These are phyloP conservation scores for Falco columbarius DNA, from an alignment of 2,797 vertebrate genomes.

Conservation along the genomic window DNA sequence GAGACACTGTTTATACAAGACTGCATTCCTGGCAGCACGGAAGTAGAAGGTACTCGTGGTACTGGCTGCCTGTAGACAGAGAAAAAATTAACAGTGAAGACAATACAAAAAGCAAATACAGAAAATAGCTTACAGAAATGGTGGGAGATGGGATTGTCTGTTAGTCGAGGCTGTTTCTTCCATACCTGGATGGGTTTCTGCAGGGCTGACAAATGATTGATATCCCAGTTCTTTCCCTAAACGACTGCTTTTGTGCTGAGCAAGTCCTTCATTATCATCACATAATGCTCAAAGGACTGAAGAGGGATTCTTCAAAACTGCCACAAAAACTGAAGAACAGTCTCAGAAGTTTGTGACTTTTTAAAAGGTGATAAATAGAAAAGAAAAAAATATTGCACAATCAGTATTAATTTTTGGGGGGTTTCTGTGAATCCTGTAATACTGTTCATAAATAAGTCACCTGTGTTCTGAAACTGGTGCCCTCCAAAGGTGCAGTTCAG, in stretches of 20 bases:
- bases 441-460: not conserved
- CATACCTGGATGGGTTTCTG: not conserved
- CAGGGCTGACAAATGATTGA: not conserved
- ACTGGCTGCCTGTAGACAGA: not conserved
- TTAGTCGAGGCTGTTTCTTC: not conserved
- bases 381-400: not conserved
- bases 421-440: not conserved
- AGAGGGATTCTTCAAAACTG: not conserved
- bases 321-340: not conserved
- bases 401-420: not conserved
- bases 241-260: not conserved
- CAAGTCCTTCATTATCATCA: not conserved
- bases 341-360: not conserved
- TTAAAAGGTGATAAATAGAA: not conserved
- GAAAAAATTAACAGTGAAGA: not conserved
- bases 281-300: not conserved
- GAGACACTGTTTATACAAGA: not conserved
- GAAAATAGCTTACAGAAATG: not conserved
- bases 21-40: not conserved
- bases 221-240: not conserved
- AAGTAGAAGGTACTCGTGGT: not conserved
- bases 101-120: not conserved
- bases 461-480: not conserved
- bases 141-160: not conserved
- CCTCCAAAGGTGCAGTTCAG: not conserved